Base-by-base conservation (phyloP, 2,797 vertebrate species). In the Saguinus oedipus region DNA sequence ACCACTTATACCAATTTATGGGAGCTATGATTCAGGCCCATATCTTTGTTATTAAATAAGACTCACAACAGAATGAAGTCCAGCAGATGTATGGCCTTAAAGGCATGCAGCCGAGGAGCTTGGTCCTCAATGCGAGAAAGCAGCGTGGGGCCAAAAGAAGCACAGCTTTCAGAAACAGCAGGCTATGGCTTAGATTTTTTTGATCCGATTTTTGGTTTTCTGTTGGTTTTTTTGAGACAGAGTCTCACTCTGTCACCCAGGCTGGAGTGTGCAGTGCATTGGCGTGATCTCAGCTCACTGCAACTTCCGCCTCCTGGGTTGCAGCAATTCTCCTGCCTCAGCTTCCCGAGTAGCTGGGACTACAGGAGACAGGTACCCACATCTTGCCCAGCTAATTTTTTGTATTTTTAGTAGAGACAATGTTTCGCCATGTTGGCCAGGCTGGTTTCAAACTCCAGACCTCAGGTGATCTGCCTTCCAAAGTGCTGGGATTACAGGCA, bases 61-160 rank as follows among this genome's bases (percentile, higher is more conserved):
- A 24, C 55, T 96, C 61, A 14, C 78, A 27, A 10, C 0, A 89
- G 76, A 91, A 93, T 33, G 7, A 33, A 64, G 17, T 13, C 36
- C 24, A 20, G 50, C 48, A 53, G 24, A 22, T 11, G 26, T 9
- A 36, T 7, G 22, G 44, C 7, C 46, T 91, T 61, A 84, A 85
- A 84, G 39, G 15, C 22, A 44, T 3, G 14, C 11, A 19, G 20
- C 42, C 24, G 7, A 39, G 46, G 44, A 61, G 39, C 26, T 24
- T 0, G 0, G 46, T 53, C 53, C 36, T 85, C 50, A 4, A 0
- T 1, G 17, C 0, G 1, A 36, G 48, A 88, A 61, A 75, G 17
- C 7, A n/a, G 36, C 42, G 2, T 0, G 17, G 55, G 79, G 26
- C 42, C 2, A 8, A 55, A 36, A 59, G 19, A 24, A n/a, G 55